Base-by-base conservation (phyloP, 2,888 invertebrate species). In the Dasysyrphus albostriatus region DNA sequence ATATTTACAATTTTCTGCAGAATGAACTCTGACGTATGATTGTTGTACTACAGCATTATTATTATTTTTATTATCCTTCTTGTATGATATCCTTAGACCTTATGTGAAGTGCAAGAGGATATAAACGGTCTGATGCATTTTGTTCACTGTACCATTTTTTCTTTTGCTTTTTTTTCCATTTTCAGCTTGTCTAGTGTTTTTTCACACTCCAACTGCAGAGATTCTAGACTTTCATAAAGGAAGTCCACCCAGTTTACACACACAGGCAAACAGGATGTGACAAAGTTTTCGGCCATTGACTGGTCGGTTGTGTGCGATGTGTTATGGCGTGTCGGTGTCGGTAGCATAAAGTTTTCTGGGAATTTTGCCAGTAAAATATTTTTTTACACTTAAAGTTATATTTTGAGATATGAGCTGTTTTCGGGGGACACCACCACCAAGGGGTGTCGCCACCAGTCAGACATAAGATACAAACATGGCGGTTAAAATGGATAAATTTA, bases 281-380 rank as follows among this genome's bases (percentile, higher is more conserved):
- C 63, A 80, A 80, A 80, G 58, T 84, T 80, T 75, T 75, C 54
- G 80, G 73, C 58, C 75, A 75, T 84, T 80, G 70, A 69, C 75
- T 74, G 37, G 78, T 12, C 32, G 39, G 4, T 14, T 51, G 61
- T 42, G 29, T 44, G 49, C 24, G 47, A 63, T 63, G 79, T 49
- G 49, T 49, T 12, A 32, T 67, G 32, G 44, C 16, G 12, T 44
- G n/a, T 3, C 29, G 54, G 2, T 8, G 16, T 44, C 10, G 39
- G n/a, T 32, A 32, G 70, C 61, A 61, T 49, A 72, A 80, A 84
- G 63, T 84, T 84, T 80, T 80, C 47, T 84, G 83, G 83, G 83
- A 83, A 70, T 84, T 70, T 74, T 84, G 83, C 83, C 83, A 84
- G 42, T 72, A 84, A 80, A 75, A 84, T 70, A 79, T 79, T 73